Base-by-base conservation (phyloP, 2,888 invertebrate genomes). In the Clusia tigrina region DNA sequence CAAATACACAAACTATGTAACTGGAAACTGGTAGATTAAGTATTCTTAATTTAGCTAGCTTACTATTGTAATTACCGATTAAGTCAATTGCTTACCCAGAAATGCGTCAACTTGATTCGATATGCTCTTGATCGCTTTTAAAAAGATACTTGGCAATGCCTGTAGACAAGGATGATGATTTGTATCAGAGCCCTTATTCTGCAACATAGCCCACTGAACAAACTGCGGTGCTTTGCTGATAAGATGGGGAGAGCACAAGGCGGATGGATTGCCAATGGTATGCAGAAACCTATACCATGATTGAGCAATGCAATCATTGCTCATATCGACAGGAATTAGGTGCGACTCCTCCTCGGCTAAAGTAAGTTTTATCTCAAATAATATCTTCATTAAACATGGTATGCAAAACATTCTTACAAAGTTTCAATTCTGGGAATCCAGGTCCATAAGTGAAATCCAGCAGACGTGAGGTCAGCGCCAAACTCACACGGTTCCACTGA, bases 281-380 rank as follows among this genome's bases (percentile, higher is more conserved):
- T 97, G 95, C 65, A 98, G 85, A 78, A 98, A 91, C 65, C 98
- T 89, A 84, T 95, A 98, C 98, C 98, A 98, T 74, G 93, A 92
- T 85, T 98, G 98, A 63, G 94, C 92, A 42, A 97, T 90, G 65
- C 95, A 94, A 80, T 96, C 94, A 65, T 93, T 90, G 51, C 90
- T 88, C 93, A 97, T 96, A 57, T 91, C 91, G 0, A 86, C 81
- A 1, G 96, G 94, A 63, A 96, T 91, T 53, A 96, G 83, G 72
- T 89, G 89, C 2, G 87, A 87, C 80, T 96, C 96, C 74, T 96
- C 96, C 68, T 95, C 95, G 68, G 89, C 95, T 94, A 76, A 65
- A 57, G 10, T 46, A 17, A 37, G 5, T 37, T 1, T 12, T 2
- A 10, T 51, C 0, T 25, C n/a, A 2, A 52, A 10, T n/a, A n/a